Conservation (phyloP, 2,113 vertebrate species). For the Athene noctua region DNA sequence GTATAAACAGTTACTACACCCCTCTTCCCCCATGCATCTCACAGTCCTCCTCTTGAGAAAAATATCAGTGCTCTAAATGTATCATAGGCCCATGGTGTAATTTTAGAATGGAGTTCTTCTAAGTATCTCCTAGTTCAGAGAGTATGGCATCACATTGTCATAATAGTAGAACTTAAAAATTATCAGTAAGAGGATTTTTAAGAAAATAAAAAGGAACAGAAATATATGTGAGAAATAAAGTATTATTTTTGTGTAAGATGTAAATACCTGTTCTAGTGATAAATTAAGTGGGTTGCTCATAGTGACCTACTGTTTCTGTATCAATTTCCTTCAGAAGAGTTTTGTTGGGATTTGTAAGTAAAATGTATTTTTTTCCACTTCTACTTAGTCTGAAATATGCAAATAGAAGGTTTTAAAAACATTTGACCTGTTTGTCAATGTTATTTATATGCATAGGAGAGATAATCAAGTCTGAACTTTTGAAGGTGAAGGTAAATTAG, state of each 20-base stretch:
- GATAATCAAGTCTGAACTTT: background rate
- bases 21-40: fast-evolving
- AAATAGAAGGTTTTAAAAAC: background rate
- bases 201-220: background rate
- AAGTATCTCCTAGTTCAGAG: background rate
- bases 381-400: background rate
- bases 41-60: background rate
- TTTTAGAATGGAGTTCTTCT: background rate
- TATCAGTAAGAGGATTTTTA: background rate
- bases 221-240: background rate
- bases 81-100: background rate
- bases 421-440: background rate
- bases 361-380: background rate
- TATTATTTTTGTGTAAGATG: background rate
- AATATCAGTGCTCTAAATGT: background rate
- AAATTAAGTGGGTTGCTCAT: background rate
- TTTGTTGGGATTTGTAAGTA: background rate
- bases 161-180: background rate
- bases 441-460: background rate
- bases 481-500: background rate
- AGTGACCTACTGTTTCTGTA: background rate
- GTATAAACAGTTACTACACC: background rate
- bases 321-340: background rate
- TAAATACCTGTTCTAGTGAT: background rate
- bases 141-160: background rate